A percentile compares a stretch with the other conserved stretches of the same genome.
phyloP scores from a whole-genome alignment of 2,113 vertebrate species.

The Larimichthys crocea region DNA sequence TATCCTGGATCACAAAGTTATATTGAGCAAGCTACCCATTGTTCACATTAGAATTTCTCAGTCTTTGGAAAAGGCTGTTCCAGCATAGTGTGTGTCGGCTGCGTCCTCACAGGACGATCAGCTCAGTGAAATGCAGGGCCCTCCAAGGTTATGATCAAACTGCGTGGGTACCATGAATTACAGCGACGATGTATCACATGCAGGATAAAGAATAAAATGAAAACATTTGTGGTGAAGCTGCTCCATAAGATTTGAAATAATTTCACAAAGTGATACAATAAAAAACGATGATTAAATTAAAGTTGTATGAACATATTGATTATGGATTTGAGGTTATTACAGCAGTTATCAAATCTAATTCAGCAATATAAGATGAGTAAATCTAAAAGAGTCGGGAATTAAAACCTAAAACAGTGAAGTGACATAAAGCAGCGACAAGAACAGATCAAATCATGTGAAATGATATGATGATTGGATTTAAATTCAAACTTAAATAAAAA shows the following conservation, averaged over 20 bases:
- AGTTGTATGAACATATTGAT: background rate
- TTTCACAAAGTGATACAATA: too few species aligned
- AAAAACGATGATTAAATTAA: too few species aligned
- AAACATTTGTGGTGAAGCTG: too few species aligned
- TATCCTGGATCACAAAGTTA: conserved; percentile 10
- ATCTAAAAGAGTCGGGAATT: background rate
- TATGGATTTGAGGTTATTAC: background rate
- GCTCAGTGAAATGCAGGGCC: background rate
- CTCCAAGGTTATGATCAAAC: background rate
- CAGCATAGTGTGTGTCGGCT: background rate
- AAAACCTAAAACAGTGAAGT: background rate
- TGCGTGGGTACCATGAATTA: background rate
- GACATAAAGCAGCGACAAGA: background rate
- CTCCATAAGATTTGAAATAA: too few species aligned
- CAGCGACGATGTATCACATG: background rate
- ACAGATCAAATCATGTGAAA: background rate
- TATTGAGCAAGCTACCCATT: background rate
- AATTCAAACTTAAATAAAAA: too few species aligned
- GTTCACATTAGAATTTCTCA: background rate
- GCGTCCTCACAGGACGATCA: background rate
- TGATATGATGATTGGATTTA: too few species aligned
- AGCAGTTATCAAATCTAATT: background rate
- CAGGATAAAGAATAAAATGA: background rate
- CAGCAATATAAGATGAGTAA: background rate
- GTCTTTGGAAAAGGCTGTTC: background rate